These are phyloP conservation scores for Ptilonorhynchus violaceus DNA, from an alignment of 2,113 vertebrate species.

Conservation along the genomic window DNA sequence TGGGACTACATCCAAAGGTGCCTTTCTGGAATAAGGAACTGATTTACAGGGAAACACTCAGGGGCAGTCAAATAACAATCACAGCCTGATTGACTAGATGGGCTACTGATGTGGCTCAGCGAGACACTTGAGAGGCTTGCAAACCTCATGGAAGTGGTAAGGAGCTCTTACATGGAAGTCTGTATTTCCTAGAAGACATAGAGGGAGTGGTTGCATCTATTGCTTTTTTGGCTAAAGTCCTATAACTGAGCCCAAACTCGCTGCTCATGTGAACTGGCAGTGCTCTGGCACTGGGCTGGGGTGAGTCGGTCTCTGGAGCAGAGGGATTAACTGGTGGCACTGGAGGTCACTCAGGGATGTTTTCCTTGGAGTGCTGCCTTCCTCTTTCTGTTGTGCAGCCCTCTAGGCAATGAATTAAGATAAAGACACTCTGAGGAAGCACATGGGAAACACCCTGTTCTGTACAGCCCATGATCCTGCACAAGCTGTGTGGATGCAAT, in stretches of 20 bases:
- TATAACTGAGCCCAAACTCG: neutral
- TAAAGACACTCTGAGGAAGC: neutral
- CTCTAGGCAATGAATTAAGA: neutral
- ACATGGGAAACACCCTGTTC: neutral
- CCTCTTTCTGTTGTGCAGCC: neutral
- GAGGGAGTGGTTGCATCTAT: neutral
- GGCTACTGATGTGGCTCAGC: neutral
- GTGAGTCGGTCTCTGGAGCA: neutral
- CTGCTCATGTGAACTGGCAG: neutral
- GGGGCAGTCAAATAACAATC: neutral
- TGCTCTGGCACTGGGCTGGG: neutral
- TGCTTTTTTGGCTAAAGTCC: neutral
- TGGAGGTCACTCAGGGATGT: neutral
- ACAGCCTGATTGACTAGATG: neutral
- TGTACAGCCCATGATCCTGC: neutral
- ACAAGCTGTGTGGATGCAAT: neutral
- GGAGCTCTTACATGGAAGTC: neutral
- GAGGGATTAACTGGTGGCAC: neutral
- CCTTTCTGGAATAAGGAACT: neutral
- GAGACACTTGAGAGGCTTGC: neutral
- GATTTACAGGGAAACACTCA: neutral
- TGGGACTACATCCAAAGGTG: neutral
- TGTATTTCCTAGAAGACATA: neutral
- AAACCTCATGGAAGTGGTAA: neutral
- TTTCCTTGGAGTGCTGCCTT: conserved; percentile 26